Evolutionary conservation across 1,140 invertebrate genomes (phyloP).

Genomic region (Drosophila parabipectinata): DNA sequence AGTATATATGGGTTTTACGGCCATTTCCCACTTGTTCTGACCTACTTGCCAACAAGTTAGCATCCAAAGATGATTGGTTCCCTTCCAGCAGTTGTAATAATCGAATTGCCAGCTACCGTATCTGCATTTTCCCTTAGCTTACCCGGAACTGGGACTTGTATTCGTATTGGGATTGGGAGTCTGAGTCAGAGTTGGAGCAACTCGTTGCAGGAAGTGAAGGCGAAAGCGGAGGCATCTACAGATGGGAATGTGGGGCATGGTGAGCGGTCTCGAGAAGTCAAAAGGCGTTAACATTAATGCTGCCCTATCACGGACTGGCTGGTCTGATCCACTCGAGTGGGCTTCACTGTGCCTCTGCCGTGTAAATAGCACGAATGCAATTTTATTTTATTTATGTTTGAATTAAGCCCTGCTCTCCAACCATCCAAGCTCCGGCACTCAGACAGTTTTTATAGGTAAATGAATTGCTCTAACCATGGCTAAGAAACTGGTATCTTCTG

Average conservation of each 20-base stretch:
- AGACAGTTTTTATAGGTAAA: constrained; percentile 34
- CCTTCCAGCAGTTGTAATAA: constrained; percentile 62
- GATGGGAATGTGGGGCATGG: constrained; percentile 46
- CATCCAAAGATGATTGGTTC: constrained; percentile 57
- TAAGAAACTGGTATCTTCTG: constrained; percentile 6
- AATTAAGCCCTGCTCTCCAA: constrained; percentile 47
- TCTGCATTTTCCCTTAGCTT: constrained; percentile 16
- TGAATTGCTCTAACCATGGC: constrained; percentile 28
- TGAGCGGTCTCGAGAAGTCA: constrained; percentile 58
- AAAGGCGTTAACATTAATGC: constrained; percentile 59
- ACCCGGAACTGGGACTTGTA: constrained; percentile 12
- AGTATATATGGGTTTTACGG: constrained; percentile 11
- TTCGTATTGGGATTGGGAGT: neutral
- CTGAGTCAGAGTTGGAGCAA: constrained; percentile 4
- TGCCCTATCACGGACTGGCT: constrained; percentile 14
- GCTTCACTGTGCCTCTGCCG: constrained; percentile 24
- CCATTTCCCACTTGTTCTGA: constrained; percentile 19
- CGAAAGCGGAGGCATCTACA: constrained; percentile 6
- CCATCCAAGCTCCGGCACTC: constrained; percentile 36
- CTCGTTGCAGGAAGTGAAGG: constrained; percentile 2
- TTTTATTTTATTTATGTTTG: constrained; percentile 59
- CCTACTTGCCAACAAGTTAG: constrained; percentile 37
- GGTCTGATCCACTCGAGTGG: constrained; percentile 7
- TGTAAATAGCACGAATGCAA: constrained; percentile 49
- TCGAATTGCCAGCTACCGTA: constrained; percentile 56